Conservation (phyloP, 2,888 invertebrate genomes). For the Gnatocerus cornutus region DNA sequence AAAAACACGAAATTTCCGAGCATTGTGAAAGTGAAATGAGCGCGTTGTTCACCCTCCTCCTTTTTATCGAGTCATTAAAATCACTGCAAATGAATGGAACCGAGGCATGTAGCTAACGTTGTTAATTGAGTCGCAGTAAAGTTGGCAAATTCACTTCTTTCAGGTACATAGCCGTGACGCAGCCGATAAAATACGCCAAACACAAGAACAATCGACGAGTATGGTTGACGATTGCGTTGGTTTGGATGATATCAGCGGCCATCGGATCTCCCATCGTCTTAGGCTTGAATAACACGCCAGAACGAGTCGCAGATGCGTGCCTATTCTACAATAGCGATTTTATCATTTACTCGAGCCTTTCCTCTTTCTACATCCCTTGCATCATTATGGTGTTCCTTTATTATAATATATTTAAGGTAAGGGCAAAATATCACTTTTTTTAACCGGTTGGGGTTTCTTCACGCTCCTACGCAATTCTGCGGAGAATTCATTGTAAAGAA, state of each 20-base stretch:
- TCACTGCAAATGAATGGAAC: neutral
- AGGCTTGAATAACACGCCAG: constrained; percentile 95
- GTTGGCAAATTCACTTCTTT: constrained; percentile 57
- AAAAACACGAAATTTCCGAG: neutral
- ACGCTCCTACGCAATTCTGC: neutral
- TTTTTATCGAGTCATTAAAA: neutral
- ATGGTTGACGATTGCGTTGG: constrained; percentile 94
- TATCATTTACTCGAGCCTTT: constrained; percentile 97
- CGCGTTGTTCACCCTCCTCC: constrained; percentile 2
- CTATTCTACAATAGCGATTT: constrained; percentile 98
- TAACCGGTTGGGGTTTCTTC: neutral
- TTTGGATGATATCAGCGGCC: constrained; percentile 96
- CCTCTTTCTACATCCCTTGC: constrained; percentile 99
- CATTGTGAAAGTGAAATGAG: neutral
- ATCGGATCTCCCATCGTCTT: constrained; percentile 97
- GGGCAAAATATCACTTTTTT: constrained; percentile 58
- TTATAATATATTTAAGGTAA: constrained; percentile 97
- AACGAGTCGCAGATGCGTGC: constrained; percentile 88
- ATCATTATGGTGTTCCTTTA: constrained; percentile 99
- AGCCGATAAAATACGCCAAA: constrained; percentile 98
- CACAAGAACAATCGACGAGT: constrained; percentile 97
- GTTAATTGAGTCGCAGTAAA: constrained; percentile 4
- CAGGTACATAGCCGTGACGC: constrained; percentile 99
- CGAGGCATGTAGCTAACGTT: neutral
- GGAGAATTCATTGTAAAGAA: constrained; percentile 15